Percentiles rank a stretch among this genome's conserved stretches.
These are phyloP conservation scores for Platycheirus albimanus DNA, from an alignment of 2,888 invertebrate species.

Conservation along the genomic window DNA sequence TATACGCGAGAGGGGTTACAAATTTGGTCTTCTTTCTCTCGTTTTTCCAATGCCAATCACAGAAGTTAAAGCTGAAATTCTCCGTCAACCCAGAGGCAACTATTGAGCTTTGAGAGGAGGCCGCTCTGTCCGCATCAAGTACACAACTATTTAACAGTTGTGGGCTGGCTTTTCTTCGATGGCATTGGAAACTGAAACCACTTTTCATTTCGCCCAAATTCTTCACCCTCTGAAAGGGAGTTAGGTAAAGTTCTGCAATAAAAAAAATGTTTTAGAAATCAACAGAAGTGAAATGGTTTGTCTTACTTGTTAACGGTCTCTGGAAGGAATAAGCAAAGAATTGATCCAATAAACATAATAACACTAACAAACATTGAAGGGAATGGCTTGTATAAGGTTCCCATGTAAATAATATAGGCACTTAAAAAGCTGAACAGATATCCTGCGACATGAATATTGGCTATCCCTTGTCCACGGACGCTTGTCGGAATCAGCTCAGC, in stretches of 20 bases:
- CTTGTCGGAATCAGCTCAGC: constrained; percentile 86
- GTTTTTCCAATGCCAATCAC: no score
- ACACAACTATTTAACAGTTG: no score
- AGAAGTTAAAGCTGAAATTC: no score
- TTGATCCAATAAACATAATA: constrained; percentile 83
- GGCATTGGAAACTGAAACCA: constrained; percentile 83
- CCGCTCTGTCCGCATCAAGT: no score
- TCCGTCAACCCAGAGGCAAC: no score
- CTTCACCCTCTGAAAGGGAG: constrained; percentile 85
- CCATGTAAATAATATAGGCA: constrained; percentile 84
- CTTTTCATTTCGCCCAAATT: constrained; percentile 84
- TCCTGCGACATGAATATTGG: constrained; percentile 85
- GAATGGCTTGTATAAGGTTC: constrained; percentile 81
- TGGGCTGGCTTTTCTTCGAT: no score
- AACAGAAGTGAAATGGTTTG: neutral
- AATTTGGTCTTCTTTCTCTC: no score
- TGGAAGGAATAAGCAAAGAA: constrained; percentile 84
- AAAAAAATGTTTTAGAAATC: constrained; percentile 70
- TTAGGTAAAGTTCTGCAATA: constrained; percentile 83
- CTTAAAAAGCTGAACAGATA: constrained; percentile 85
- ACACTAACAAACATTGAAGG: constrained; percentile 84
- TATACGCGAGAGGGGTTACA: no score
- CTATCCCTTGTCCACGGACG: constrained; percentile 86
- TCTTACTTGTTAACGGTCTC: constrained; percentile 84
- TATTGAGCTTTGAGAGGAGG: no score